Percentiles rank a stretch among this genome's conserved stretches.
Evolutionary conservation across 2,888 invertebrate species (phyloP).

Genomic region (Linnaemya tessellans): DNA sequence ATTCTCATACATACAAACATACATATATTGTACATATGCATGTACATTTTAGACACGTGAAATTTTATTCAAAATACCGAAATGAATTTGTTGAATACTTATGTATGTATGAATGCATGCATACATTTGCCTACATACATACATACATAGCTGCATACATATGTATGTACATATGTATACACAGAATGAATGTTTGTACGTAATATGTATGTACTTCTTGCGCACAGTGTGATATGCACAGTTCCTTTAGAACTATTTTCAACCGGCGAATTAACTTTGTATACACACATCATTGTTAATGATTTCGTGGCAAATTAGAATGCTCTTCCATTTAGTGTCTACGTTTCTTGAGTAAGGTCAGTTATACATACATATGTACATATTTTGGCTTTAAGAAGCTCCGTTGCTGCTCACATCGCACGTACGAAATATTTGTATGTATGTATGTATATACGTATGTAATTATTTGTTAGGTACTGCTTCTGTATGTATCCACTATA

Average conservation of each 20-base stretch:
- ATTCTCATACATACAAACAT: neutral
- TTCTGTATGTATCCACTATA: neutral
- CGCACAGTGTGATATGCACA: neutral
- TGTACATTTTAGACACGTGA: neutral
- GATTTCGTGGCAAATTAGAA: neutral
- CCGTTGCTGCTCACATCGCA: too few species aligned
- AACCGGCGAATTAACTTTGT: neutral
- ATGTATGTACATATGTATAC: neutral
- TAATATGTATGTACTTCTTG: neutral
- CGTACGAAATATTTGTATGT: neutral
- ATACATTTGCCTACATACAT: neutral
- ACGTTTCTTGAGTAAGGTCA: constrained; percentile 53
- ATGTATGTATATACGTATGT: neutral
- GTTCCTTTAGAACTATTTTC: too few species aligned
- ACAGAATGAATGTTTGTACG: too few species aligned
- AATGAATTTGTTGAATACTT: too few species aligned
- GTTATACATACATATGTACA: constrained; percentile 22
- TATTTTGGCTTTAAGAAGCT: neutral
- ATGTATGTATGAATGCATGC: too few species aligned
- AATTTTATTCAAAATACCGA: neutral
- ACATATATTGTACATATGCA: neutral
- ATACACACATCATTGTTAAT: neutral
- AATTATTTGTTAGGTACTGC: neutral
- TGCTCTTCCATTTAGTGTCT: neutral
- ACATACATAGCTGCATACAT: neutral